These are phyloP conservation scores for Armadillidium nasatum DNA, from an alignment of 1,140 invertebrate species.

Conservation along the genomic window DNA sequence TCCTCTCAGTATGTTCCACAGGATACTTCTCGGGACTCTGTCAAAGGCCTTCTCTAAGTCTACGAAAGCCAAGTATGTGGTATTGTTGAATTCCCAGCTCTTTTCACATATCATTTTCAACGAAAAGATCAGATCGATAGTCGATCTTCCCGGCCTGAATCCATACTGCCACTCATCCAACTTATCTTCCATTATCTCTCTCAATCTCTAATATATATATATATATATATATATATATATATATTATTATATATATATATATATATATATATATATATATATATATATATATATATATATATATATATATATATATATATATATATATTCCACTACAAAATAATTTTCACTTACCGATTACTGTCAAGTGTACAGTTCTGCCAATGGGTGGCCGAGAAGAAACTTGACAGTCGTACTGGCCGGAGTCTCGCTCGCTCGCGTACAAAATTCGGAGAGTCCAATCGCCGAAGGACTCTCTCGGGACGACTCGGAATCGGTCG, in stretches of 20 bases:
- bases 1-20: too few relatives aligned
- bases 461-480: constrained; percentile 32
- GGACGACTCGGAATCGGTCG: constrained; percentile 46
- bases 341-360: constrained; percentile 45
- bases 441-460: constrained; percentile 45
- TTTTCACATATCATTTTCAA: too few relatives aligned
- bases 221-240: constrained; percentile 22
- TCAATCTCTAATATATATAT: not conserved
- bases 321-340: not conserved
- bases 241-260: not conserved
- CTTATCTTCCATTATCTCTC: not conserved
- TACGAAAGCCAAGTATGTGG: too few relatives aligned
- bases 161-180: too few relatives aligned
- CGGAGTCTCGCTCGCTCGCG: constrained; percentile 44
- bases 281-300: constrained; percentile 14
- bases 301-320: constrained; percentile 15
- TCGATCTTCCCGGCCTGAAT: too few relatives aligned
- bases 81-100: too few relatives aligned
- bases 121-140: too few relatives aligned
- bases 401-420: constrained; percentile 47
- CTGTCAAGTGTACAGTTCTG: constrained; percentile 45
- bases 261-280: constrained; percentile 15
- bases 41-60: too few relatives aligned
- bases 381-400: constrained; percentile 46
- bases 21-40: too few relatives aligned